Evolutionary conservation across 2,888 invertebrate species (phyloP).

Genomic region (Cephonodes hylas): DNA sequence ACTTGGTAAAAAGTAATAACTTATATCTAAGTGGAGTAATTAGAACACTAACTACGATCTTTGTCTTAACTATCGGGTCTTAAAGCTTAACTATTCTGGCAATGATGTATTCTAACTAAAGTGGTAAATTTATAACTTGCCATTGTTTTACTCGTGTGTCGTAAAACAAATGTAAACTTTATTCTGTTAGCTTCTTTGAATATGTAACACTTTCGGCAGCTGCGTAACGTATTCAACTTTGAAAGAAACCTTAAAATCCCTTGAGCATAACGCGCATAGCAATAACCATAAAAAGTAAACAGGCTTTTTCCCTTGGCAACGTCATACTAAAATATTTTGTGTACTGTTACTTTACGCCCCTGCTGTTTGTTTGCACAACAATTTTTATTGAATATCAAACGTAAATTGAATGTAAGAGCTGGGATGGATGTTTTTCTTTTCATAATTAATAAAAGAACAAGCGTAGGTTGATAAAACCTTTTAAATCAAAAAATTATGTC

Average conservation of each 20-base stretch:
- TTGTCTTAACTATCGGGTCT: not conserved
- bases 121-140: too few relatives aligned
- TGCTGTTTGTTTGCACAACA: not conserved
- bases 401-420: conserved; percentile 1
- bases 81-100: too few relatives aligned
- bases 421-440: too few relatives aligned
- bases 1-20: not conserved
- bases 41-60: too few relatives aligned
- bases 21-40: not conserved
- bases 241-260: not conserved
- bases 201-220: not conserved
- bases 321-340: conserved; percentile 10
- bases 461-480: too few relatives aligned
- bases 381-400: not conserved
- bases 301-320: not conserved
- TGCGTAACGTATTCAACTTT: not conserved
- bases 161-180: not conserved
- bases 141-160: too few relatives aligned
- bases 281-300: conserved; percentile 12
- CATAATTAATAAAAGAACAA: not conserved
- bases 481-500: too few relatives aligned
- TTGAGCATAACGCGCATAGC: not conserved
- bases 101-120: too few relatives aligned
- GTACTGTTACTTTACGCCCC: not conserved
- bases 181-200: not conserved